These are phyloP conservation scores for Merluccius polli DNA, from an alignment of 2,797 vertebrate genomes.

Conservation along the genomic window DNA sequence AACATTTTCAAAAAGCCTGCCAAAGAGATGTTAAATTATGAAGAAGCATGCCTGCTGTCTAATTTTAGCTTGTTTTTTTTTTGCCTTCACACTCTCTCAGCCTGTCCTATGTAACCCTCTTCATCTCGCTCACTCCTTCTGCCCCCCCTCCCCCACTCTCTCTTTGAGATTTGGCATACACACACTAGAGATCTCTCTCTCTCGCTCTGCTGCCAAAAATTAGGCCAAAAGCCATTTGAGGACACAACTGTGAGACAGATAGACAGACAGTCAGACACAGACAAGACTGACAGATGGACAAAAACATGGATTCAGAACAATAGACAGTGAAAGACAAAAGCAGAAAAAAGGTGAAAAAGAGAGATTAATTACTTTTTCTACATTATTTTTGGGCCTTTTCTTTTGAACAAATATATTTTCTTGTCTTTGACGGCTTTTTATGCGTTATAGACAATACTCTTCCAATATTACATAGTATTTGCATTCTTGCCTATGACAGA, in stretches of 20 bases:
- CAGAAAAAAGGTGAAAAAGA: background rate
- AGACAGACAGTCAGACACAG: conserved; percentile 14
- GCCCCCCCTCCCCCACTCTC: too few species aligned
- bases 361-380: too few species aligned
- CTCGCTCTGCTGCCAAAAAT: background rate
- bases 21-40: background rate
- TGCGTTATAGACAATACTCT: too few species aligned
- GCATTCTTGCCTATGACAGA: background rate
- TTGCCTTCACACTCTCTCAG: background rate
- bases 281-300: conserved; percentile 7
- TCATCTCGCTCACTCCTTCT: too few species aligned
- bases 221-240: conserved; percentile 2
- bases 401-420: background rate
- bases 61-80: background rate
- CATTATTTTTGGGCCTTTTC: too few species aligned
- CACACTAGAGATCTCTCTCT: background rate
- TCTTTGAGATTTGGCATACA: too few species aligned
- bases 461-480: too few species aligned
- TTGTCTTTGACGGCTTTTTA: too few species aligned
- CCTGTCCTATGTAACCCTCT: too few species aligned
- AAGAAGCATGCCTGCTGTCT: background rate
- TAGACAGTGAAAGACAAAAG: background rate
- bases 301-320: conserved; percentile 1
- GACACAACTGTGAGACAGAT: background rate
- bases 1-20: background rate